Evolutionary conservation across 2,797 vertebrate species (phyloP).

Genomic region (Hemitrygon akajei): DNA sequence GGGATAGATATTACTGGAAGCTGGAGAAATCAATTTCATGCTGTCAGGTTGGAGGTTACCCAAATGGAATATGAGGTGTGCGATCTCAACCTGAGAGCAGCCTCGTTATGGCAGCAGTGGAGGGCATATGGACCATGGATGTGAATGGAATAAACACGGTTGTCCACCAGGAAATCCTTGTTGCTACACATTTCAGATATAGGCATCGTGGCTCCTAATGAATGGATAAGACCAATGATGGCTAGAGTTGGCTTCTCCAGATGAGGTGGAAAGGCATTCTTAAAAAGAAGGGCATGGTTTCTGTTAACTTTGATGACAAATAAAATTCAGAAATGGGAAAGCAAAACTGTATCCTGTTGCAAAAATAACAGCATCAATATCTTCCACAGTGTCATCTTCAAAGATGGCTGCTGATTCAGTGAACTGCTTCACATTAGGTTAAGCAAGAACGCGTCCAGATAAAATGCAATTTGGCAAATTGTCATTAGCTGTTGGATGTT

Average conservation of each 20-base stretch:
- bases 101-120: too few relatives aligned
- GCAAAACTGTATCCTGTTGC: constrained; percentile 65
- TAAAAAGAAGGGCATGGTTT: constrained; percentile 63
- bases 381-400: constrained; percentile 53
- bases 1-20: not conserved
- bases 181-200: constrained; percentile 52
- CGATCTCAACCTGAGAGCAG: too few relatives aligned
- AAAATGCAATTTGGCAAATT: constrained; percentile 66
- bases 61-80: too few relatives aligned
- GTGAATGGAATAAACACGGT: too few relatives aligned
- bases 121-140: too few relatives aligned
- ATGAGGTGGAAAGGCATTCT: constrained; percentile 61
- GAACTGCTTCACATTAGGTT: constrained; percentile 61
- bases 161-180: too few relatives aligned
- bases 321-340: constrained; percentile 70
- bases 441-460: constrained; percentile 63
- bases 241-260: constrained; percentile 64
- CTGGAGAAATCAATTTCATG: too few relatives aligned
- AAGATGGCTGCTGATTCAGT: constrained; percentile 61
- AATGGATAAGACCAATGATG: constrained; percentile 61
- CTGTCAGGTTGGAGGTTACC: too few relatives aligned
- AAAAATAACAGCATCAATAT: constrained; percentile 63
- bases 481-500: constrained; percentile 62
- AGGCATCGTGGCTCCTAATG: constrained; percentile 54
- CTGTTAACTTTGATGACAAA: constrained; percentile 53